Conservation (phyloP, 2,888 invertebrate species). For the Gibbula magus region DNA sequence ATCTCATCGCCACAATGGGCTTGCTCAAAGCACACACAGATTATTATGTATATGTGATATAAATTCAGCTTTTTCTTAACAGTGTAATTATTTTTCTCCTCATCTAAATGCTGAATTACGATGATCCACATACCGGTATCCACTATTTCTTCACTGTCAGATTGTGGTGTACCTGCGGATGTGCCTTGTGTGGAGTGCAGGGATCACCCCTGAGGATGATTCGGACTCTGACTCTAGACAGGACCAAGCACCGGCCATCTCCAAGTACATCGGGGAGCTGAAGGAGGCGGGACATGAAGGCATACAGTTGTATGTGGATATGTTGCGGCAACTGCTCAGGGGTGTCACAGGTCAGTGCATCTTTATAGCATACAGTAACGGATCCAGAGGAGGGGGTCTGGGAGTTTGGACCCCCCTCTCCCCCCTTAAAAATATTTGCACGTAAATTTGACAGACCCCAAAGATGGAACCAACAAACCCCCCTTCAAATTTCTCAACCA, state of each 20-base stretch:
- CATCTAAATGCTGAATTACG: neutral
- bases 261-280: conserved; percentile 77
- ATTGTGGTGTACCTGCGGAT: conserved; percentile 86
- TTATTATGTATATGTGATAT: no score
- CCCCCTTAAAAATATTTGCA: no score
- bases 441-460: no score
- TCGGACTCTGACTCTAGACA: conserved; percentile 50
- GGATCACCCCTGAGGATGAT: conserved; percentile 72
- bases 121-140: neutral
- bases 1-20: no score
- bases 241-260: conserved; percentile 67
- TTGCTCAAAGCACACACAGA: no score
- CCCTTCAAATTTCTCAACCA: no score
- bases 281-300: conserved; percentile 75
- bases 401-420: no score
- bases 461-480: no score
- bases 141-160: conserved; percentile 75
- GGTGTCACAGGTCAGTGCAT: conserved; percentile 79
- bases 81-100: neutral
- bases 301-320: conserved; percentile 65
- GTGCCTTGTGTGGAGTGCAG: conserved; percentile 83
- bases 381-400: no score
- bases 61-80: no score
- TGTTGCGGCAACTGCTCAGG: conserved; percentile 76
- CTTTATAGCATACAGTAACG: no score